These are phyloP conservation scores for Tenualosa ilisha DNA, from an alignment of 2,797 vertebrate species.

Conservation along the genomic window DNA sequence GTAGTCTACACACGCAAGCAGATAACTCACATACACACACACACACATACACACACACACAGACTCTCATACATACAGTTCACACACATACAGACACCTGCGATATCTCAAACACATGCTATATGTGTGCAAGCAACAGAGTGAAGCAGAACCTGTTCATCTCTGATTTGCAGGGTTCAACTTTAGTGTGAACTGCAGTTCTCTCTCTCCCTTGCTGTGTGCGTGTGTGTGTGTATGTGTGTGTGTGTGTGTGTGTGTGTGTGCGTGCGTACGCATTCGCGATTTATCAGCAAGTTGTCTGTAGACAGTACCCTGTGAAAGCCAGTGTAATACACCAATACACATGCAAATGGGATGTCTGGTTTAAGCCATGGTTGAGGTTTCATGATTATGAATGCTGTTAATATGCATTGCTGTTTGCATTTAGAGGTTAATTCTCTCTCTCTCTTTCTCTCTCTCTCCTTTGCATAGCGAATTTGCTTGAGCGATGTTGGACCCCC, in stretches of 20 bases:
- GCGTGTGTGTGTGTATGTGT: background rate
- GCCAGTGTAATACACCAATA: slow-evolving; percentile 20
- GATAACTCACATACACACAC: background rate
- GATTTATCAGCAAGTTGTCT: background rate
- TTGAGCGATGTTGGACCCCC: slow-evolving; percentile 54
- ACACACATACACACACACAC: background rate
- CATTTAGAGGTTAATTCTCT: background rate
- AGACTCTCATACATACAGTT: too few species aligned
- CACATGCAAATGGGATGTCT: slow-evolving; percentile 68
- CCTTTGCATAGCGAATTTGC: slow-evolving; percentile 42
- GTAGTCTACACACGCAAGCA: background rate
- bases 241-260: background rate
- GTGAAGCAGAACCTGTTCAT: background rate
- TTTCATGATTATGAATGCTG: slow-evolving; percentile 64
- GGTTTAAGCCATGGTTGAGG: slow-evolving; percentile 62
- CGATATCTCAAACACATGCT: slow-evolving; percentile 29
- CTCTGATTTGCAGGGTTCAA: background rate
- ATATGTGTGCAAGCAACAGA: background rate
- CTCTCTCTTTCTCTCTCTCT: background rate
- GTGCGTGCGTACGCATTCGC: background rate
- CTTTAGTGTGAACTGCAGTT: background rate
- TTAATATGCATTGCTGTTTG: slow-evolving; percentile 60
- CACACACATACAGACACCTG: background rate
- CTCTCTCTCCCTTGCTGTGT: background rate
- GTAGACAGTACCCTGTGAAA: background rate